phyloP scores from a whole-genome alignment of 2,113 vertebrate genomes.

The Phocoena sinus region DNA sequence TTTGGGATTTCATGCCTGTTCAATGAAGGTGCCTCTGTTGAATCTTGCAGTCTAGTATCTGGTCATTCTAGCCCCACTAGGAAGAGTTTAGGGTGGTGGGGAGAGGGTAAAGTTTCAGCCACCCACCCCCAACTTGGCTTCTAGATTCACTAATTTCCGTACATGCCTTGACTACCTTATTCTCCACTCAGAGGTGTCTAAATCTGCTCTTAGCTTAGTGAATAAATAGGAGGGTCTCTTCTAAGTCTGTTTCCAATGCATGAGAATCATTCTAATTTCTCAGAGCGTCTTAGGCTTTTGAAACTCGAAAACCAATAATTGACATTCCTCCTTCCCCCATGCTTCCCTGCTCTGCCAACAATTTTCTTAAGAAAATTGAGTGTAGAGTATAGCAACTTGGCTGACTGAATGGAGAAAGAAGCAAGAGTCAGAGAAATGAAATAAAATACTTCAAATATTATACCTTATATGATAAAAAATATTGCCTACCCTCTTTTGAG shows the following conservation, averaged over 20 bases:
- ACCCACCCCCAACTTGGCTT: rapidly evolving
- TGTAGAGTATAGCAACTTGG: background rate
- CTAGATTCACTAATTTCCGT: background rate
- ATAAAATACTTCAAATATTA: background rate
- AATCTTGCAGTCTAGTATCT: background rate
- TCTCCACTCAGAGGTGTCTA: background rate
- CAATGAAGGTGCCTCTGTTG: background rate
- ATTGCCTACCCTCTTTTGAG: background rate
- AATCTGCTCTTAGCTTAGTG: background rate
- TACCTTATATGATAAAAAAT: background rate
- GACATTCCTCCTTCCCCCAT: rapidly evolving
- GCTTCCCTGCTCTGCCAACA: background rate
- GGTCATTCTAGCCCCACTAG: background rate
- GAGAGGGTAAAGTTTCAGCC: background rate
- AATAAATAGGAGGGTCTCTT: background rate
- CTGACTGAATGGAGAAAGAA: background rate
- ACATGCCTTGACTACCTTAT: background rate
- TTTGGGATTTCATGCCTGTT: background rate
- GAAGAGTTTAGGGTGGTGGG: background rate
- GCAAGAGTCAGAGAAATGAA: background rate
- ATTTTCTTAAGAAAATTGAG: background rate
- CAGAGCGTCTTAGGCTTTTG: background rate
- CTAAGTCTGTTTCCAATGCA: background rate
- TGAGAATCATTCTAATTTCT: background rate
- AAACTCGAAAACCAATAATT: background rate